Percentiles rank a stretch among this genome's conserved stretches.
These are phyloP conservation scores for Lagenorhynchus albirostris DNA, from an alignment of 2,113 vertebrate genomes.

Conservation along the genomic window DNA sequence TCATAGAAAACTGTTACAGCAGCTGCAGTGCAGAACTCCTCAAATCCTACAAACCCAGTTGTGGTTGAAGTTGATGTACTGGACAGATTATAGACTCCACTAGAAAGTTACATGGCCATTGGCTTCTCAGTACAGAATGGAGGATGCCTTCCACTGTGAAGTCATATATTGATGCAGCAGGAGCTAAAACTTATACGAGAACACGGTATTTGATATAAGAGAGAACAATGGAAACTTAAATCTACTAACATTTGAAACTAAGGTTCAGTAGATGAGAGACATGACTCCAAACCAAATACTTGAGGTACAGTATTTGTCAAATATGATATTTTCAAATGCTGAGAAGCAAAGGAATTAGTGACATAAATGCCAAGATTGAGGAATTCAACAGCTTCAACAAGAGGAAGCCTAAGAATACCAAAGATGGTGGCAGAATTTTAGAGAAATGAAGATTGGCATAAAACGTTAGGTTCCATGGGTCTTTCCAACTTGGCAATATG, in stretches of 20 bases:
- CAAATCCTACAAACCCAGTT: not conserved
- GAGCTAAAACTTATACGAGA: not conserved
- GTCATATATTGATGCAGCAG: not conserved
- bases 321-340: not conserved
- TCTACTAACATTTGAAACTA: not conserved
- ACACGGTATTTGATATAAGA: not conserved
- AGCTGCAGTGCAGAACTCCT: not conserved
- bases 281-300: not conserved
- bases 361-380: not conserved
- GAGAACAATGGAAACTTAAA: not conserved
- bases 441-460: not conserved
- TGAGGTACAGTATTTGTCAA: not conserved
- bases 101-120: not conserved
- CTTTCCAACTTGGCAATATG: not conserved
- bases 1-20: not conserved
- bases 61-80: not conserved
- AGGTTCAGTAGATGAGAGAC: not conserved
- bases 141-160: not conserved
- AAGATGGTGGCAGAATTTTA: not conserved
- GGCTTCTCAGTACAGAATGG: not conserved
- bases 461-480: not conserved
- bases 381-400: not conserved
- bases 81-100: not conserved
- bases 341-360: not conserved
- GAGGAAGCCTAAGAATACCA: not conserved